Evolutionary conservation across 2,797 vertebrate species (phyloP).

Genomic region (Pangasius djambal): DNA sequence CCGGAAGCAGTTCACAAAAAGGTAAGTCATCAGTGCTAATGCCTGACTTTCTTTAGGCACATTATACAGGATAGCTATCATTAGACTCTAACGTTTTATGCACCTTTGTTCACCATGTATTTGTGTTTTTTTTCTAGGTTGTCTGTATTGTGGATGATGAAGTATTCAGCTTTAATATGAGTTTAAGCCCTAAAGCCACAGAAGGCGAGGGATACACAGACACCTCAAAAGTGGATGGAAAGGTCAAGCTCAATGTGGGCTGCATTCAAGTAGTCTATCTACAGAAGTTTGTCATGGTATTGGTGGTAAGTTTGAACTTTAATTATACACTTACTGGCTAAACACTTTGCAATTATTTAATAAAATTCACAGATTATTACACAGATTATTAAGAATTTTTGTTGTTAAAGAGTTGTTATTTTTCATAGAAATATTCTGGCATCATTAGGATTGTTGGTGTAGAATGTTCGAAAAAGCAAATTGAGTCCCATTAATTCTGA

Average conservation of each 20-base stretch:
- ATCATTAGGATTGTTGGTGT: background rate
- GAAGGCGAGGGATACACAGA: slow-evolving; percentile 84
- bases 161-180: slow-evolving; percentile 90
- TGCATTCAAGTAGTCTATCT: slow-evolving; percentile 94
- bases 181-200: slow-evolving; percentile 87
- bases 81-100: background rate
- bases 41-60: background rate
- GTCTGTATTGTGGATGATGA: slow-evolving; percentile 93
- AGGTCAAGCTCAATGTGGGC: slow-evolving; percentile 87
- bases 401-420: background rate
- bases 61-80: background rate
- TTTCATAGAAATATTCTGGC: background rate
- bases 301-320: slow-evolving; percentile 83
- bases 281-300: slow-evolving; percentile 90
- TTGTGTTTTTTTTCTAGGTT: slow-evolving; percentile 71
- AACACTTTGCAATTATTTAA: background rate
- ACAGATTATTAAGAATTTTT: background rate
- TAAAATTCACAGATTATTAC: background rate
- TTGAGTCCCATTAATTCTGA: background rate
- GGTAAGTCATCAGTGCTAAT: slow-evolving; percentile 69
- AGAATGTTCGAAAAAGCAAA: background rate
- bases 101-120: background rate
- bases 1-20: slow-evolving; percentile 86
- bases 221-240: slow-evolving; percentile 87
- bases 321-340: background rate